Conservation (phyloP, 2,888 invertebrate genomes). For the Ectemnius continuus region DNA sequence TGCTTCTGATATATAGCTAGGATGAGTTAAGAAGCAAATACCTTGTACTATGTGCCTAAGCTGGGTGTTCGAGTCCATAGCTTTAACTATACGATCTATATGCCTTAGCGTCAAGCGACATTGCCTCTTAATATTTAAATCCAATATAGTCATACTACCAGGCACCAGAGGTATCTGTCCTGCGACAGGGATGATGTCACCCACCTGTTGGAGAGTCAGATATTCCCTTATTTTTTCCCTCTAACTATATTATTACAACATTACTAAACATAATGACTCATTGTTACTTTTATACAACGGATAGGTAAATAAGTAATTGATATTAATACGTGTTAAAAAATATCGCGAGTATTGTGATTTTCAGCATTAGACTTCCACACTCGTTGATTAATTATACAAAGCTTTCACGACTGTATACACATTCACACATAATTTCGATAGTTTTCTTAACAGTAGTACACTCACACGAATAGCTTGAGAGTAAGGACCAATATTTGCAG, state of each 20-base stretch:
- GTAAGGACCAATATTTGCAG: conserved; percentile 97
- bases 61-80: conserved; percentile 87
- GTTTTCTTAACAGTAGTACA: conserved; percentile 50
- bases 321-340: too few species aligned
- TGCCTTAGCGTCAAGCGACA: conserved; percentile 91
- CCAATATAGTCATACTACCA: conserved; percentile 86
- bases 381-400: neutral
- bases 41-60: conserved; percentile 91
- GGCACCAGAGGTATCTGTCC: conserved; percentile 96
- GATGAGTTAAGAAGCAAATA: conserved; percentile 91
- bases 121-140: conserved; percentile 89
- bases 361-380: neutral
- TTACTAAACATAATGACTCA: too few species aligned
- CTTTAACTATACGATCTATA: conserved; percentile 89
- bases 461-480: conserved; percentile 93
- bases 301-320: too few species aligned
- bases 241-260: neutral
- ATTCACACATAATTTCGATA: conserved; percentile 35
- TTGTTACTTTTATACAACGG: too few species aligned
- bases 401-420: conserved; percentile 31
- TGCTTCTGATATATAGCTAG: conserved; percentile 85
- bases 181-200: conserved; percentile 90
- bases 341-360: too few species aligned
- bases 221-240: neutral
- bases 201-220: conserved; percentile 81